Evolutionary conservation across 2,113 vertebrate genomes (phyloP), one percentile per base, ranked within the genome.

Genomic region (Cottus gobio): DNA sequence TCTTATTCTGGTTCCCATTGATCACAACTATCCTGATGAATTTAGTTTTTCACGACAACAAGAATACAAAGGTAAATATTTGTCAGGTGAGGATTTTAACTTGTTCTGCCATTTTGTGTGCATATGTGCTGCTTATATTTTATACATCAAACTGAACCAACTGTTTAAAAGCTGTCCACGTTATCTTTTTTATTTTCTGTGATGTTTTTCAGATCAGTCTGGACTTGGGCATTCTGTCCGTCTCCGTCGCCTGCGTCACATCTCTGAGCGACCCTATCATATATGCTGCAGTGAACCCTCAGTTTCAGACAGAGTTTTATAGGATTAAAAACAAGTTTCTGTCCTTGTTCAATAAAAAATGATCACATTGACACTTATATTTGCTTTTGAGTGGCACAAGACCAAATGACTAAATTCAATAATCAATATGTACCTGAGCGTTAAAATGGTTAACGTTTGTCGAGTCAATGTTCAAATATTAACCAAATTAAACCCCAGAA

Each of bases 281-380:
- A 39, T 95, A 95, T 0, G 95, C 95, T 15, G 94, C 90, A 5
- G 94, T 95, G 24, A 96, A 96, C 77, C 94, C 94, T 56, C 95
- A 95, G 77, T 95, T 95, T 74, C 84, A 90, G 36, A 87, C 90
- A 1, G 94, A 95, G 83, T 95, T 94, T 74, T 74, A 87, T 50
- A 79, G 75, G 10, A 75, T 95, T 4, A 94, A 80, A 78, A 90
- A 48, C 1, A 94, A 71, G 34, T 46, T 89, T 42, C 71, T 87
- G 75, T 80, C 89, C 13, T 56, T 79, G n/a, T 93, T 90, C 48
- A 73, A 52, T 15, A 57, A 79, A 76, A 75, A 71, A n/a, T 86
- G 18, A 76, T n/a, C 15, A 52, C 9, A 30, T 60, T 56, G 58
- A 13, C 7, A 1, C 39, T 1, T 22, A 34, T 52, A 6, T 37